Conservation (phyloP, 2,113 vertebrate species). For the Antennarius striatus region DNA sequence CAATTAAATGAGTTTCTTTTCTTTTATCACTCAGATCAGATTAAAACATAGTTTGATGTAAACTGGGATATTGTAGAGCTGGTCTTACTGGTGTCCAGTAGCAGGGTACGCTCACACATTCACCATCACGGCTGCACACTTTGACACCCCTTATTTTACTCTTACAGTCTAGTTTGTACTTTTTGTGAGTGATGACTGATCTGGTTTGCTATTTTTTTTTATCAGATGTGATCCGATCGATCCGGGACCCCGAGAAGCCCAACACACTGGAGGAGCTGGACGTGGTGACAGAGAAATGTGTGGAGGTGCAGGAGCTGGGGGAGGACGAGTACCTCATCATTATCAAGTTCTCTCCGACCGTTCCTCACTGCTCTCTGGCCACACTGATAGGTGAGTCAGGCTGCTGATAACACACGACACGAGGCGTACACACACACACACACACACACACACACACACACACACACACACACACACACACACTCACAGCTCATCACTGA, state of each 20-base stretch:
- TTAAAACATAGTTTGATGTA: no score
- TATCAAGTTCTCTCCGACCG: constrained; percentile 95
- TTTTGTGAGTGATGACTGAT: background rate
- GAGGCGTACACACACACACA: no score
- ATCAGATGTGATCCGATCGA: constrained; percentile 92
- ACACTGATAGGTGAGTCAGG: constrained; percentile 89
- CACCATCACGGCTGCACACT: no score
- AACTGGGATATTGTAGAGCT: no score
- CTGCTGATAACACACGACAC: background rate
- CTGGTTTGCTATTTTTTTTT: background rate
- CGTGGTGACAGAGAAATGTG: constrained; percentile 91
- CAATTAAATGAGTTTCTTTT: no score
- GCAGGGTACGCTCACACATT: no score
- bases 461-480: no score
- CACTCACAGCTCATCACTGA: no score
- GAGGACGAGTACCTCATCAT: constrained; percentile 91
- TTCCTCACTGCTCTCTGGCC: constrained; percentile 96
- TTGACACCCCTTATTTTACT: no score
- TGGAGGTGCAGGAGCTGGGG: constrained; percentile 87
- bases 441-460: no score
- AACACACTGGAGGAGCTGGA: constrained; percentile 96
- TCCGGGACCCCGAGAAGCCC: constrained; percentile 96
- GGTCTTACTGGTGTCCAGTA: no score
- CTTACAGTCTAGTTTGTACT: background rate
- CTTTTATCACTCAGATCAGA: no score